A percentile compares a stretch with the other conserved stretches of the same genome.
Evolutionary conservation across 2,113 vertebrate genomes (phyloP).

Genomic region (Toxotes jaculatrix): DNA sequence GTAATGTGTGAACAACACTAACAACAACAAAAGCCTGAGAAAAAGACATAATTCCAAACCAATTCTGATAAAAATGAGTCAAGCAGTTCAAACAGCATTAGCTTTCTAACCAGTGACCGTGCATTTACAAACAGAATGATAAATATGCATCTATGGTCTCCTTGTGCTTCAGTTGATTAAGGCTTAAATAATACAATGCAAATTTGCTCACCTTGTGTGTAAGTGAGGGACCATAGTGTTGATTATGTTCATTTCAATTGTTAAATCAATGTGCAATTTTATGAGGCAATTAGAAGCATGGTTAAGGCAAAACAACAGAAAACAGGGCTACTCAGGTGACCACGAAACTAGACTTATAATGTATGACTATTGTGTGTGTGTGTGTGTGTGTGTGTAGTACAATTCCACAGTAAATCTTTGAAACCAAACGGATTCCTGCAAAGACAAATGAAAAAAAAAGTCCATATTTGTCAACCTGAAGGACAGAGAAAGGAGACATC

Average conservation of each 20-base stretch:
- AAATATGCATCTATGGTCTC: neutral
- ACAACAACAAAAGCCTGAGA: no score
- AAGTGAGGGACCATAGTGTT: neutral
- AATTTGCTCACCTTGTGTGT: neutral
- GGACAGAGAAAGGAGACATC: neutral
- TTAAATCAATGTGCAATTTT: neutral
- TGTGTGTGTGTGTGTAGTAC: no score
- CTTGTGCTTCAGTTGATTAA: neutral
- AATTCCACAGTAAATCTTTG: neutral
- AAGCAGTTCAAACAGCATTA: no score
- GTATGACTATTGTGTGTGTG: neutral
- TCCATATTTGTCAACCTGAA: neutral
- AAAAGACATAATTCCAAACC: no score
- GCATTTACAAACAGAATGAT: neutral
- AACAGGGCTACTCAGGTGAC: neutral
- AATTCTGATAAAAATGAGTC: no score
- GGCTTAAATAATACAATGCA: neutral
- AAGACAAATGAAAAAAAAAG: conserved; percentile 9
- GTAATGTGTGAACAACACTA: no score
- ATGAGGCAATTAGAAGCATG: neutral
- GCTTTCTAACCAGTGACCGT: neutral
- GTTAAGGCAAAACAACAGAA: neutral
- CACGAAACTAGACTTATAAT: neutral
- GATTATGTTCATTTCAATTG: neutral
- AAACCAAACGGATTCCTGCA: neutral